Evolutionary conservation across 2,797 vertebrate species (phyloP), one percentile per base, ranked within the genome.

Genomic region (Jordanella pulchra): DNA sequence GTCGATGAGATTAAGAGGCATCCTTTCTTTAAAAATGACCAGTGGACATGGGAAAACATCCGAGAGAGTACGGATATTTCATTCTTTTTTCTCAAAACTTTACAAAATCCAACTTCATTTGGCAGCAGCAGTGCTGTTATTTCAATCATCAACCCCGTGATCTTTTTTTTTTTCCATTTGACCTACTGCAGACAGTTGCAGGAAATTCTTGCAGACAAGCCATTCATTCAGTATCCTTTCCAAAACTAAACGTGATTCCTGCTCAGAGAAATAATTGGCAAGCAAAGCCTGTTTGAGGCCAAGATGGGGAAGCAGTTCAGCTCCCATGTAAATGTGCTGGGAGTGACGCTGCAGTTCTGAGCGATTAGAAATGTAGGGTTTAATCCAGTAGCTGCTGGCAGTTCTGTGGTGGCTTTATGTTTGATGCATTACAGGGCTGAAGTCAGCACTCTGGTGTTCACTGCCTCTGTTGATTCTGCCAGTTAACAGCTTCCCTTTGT

Each of bases 1-100:
- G 96, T 99, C 39, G 97, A 97, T 78, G 98, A 99, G 91, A 99
- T 99, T 87, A 99, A 99, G 91, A 92, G 97, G 7, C 98, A 99
- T 83, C 94, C 95, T 45, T 99, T 99, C 93, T 99, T 99, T 91
- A 98, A 98, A 94, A 99, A 99, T 76, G 98, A 99, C 89, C 98
- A 98, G 0, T 99, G 98, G 98, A 95, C 96, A 14, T 99, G 97
- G 97, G 97, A 98, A 83, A 98, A 91, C 79, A 97, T 99, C 78
- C 91, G 98, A 93, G 98, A 99, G 18, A 96, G 98, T 99, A 93
- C 96, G 86, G 28, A 3, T 53, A 15, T 65, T 75, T 69, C 50
- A 2, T 10, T 23, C 4, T 6, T 67, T 44, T 23, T 64, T 64
- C 4, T 61, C 69, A 1, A 18, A 67, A 58, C 69, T 78, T 76